Evolutionary conservation across 1,140 invertebrate genomes (phyloP).

Genomic region (Ganaspis sp.): DNA sequence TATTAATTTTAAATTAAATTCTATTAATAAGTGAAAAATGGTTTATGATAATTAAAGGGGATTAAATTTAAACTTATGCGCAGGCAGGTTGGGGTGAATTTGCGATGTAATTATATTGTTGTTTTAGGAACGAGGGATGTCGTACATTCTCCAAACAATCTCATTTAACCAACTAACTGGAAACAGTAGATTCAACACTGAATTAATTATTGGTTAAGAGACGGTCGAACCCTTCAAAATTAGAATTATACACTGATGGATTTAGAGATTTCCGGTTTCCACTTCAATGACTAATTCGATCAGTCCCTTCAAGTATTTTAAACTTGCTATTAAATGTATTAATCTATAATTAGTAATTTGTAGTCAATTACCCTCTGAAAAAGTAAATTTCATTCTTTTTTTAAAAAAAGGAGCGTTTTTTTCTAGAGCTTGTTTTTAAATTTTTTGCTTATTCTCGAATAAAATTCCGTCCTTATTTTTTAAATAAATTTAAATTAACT

Average conservation of each 20-base stretch:
- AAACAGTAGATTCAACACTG: not conserved
- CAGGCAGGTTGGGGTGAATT: not conserved
- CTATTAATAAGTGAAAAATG: not conserved
- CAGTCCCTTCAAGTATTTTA: not conserved
- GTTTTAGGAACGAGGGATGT: not conserved
- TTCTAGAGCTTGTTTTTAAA: too few relatives aligned
- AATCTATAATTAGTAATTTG: too few relatives aligned
- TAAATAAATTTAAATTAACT: too few relatives aligned
- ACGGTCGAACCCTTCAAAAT: not conserved
- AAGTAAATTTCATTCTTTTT: too few relatives aligned
- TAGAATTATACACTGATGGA: not conserved
- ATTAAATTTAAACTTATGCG: not conserved
- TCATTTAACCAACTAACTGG: not conserved
- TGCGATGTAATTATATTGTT: conserved; percentile 11
- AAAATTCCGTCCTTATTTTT: too few relatives aligned
- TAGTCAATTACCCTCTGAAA: too few relatives aligned
- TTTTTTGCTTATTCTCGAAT: too few relatives aligned
- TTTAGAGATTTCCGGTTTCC: not conserved
- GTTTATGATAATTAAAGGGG: not conserved
- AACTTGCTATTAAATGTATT: not conserved
- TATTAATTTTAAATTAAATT: too few relatives aligned
- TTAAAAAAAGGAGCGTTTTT: too few relatives aligned
- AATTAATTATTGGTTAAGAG: conserved; percentile 3
- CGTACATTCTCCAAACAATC: not conserved
- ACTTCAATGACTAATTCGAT: not conserved